Evolutionary conservation across 2,888 invertebrate genomes (phyloP), one percentile per base, ranked within the genome.

Genomic region (Phymatocera aterrima): DNA sequence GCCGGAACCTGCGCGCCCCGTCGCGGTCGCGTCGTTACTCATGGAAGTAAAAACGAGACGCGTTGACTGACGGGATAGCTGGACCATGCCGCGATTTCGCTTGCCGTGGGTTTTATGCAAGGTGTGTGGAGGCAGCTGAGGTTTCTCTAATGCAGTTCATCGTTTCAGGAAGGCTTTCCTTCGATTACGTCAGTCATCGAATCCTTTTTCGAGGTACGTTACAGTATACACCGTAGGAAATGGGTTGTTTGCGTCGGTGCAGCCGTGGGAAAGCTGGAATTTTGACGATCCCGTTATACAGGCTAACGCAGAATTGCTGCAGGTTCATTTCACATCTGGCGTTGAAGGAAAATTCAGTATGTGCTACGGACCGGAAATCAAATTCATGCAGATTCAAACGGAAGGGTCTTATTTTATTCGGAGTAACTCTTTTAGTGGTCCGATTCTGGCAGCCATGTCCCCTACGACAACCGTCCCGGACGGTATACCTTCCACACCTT

Each of bases 381-480:
- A 72, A 72, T 72, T 72, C 72, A 72, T 72, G 48, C 72, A 72
- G 51, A 72, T 72, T 72, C 51, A 72, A 72, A 72, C 72, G 72
- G 34, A 31, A 72, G 24, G 72, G 72, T 72, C 72, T 72, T 72
- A 72, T 72, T 72, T 86, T 84, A 81, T 51, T 51, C 72, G 48
- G n/a, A 72, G 72, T 72, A 72, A 72, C 72, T 72, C 72, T 72
- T 72, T 72, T 72, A 72, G 72, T 51, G 72, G 72, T 72, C 72
- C 72, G 48, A 48, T 51, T 72, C 51, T 51, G 72, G 72, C 43
- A 72, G 51, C 72, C 51, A 82, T 82, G 84, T 83, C 80, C 77
- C 77, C 54, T 83, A 85, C 83, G 85, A 86, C 85, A 86, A 85
- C 85, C 83, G 82, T 82, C 81, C 84, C 82, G 82, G 83, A 84